These are phyloP conservation scores for Cephalotes varians DNA, from an alignment of 2,888 invertebrate genomes.

Conservation along the genomic window DNA sequence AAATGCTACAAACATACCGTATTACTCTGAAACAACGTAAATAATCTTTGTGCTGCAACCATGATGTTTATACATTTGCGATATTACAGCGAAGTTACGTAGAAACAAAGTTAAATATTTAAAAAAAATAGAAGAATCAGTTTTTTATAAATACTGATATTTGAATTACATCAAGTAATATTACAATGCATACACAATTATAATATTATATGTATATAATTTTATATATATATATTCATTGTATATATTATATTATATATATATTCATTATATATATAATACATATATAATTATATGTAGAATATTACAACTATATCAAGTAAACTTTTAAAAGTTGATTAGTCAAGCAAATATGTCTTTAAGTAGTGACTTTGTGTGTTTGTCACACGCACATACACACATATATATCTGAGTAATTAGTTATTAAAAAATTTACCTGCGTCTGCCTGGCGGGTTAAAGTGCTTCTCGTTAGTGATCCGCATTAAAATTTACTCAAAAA, in stretches of 20 bases:
- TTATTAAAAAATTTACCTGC: conserved; percentile 21
- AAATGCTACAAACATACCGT: background rate
- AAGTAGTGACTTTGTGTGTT: too few species aligned
- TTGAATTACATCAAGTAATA: background rate
- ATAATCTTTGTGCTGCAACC: background rate
- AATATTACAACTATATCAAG: too few species aligned
- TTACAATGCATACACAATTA: background rate
- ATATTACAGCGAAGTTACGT: background rate
- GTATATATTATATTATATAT: too few species aligned
- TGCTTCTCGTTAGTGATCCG: conserved; percentile 11
- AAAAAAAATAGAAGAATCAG: background rate
- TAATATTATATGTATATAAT: background rate
- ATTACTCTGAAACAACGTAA: background rate
- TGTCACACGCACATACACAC: background rate
- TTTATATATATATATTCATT: too few species aligned
- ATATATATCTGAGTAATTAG: background rate
- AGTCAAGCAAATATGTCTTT: background rate
- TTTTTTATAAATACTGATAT: background rate
- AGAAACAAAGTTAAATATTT: background rate
- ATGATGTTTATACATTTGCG: conserved; percentile 19
- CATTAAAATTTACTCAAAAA: conserved; percentile 42
- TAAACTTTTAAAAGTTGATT: background rate
- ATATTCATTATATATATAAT: too few species aligned
- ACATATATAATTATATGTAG: too few species aligned
- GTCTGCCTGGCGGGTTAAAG: background rate